Conservation (phyloP, 2,113 vertebrate genomes). For the Macroglossus sobrinus region DNA sequence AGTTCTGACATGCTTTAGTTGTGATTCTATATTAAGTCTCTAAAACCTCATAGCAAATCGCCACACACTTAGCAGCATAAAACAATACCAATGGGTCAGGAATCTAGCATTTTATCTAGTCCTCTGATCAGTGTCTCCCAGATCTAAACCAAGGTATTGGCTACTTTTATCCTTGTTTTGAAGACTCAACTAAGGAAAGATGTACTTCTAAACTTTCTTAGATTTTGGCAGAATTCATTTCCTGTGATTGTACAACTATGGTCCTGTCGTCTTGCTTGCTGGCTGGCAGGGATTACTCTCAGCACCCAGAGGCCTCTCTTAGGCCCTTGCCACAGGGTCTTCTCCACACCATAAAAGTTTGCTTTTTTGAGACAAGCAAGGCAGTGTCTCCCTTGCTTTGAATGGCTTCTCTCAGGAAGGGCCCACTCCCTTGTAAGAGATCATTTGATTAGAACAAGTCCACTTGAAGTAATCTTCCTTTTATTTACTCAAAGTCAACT, state of each 20-base stretch:
- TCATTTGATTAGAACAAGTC: background rate
- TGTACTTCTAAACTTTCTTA: background rate
- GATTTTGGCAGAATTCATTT: background rate
- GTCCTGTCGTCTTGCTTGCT: background rate
- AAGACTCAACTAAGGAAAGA: background rate
- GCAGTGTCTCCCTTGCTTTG: background rate
- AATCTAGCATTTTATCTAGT: background rate
- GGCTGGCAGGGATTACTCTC: background rate
- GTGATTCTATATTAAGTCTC: background rate
- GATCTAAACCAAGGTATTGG: background rate
- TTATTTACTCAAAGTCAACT: background rate
- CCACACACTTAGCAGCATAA: background rate
- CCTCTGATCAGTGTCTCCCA: background rate
- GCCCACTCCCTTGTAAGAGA: background rate
- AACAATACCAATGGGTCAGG: background rate
- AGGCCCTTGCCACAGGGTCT: background rate
- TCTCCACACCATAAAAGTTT: no score
- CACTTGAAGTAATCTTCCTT: background rate
- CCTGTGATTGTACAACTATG: background rate
- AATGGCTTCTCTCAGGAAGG: background rate
- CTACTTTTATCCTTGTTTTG: no score
- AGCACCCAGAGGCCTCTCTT: background rate
- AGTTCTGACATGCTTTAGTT: background rate
- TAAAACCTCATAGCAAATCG: background rate
- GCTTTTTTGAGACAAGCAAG: background rate